Evolutionary conservation across 2,888 invertebrate genomes (phyloP).

Genomic region (Dryococelus australis): DNA sequence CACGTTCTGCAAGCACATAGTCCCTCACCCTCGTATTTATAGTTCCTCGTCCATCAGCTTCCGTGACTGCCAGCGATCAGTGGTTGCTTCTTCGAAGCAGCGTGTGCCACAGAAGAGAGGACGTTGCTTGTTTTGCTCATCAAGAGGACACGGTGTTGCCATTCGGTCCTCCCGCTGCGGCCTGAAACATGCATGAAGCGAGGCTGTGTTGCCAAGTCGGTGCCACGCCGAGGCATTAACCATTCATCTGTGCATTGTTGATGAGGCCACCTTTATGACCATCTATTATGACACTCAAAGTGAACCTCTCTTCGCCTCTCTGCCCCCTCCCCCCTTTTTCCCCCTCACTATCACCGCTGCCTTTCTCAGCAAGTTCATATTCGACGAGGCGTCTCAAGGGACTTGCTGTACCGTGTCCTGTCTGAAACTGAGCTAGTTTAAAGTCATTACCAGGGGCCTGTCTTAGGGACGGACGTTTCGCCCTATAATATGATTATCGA

Average conservation of each 20-base stretch:
- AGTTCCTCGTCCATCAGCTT: too few relatives aligned
- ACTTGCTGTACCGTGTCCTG: background rate
- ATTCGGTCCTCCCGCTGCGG: background rate
- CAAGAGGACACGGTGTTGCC: background rate
- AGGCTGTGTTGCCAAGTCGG: background rate
- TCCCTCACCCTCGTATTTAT: too few relatives aligned
- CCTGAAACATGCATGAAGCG: background rate
- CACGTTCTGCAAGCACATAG: too few relatives aligned
- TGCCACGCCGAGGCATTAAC: background rate
- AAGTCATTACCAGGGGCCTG: background rate
- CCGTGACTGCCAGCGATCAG: background rate
- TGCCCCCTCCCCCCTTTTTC: too few relatives aligned
- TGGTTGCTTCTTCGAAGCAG: background rate
- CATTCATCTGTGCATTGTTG: constrained; percentile 16
- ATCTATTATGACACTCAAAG: constrained; percentile 1
- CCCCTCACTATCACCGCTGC: too few relatives aligned
- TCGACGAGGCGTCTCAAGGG: background rate
- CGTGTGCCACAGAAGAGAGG: background rate
- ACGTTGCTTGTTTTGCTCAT: background rate
- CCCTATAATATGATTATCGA: too few relatives aligned
- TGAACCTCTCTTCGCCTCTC: background rate
- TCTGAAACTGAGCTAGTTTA: background rate
- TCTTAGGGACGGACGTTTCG: background rate
- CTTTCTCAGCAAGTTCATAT: too few relatives aligned
- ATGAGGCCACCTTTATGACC: constrained; percentile 16